These are phyloP conservation scores for Scatophagus argus DNA, from an alignment of 2,113 vertebrate species.

Conservation along the genomic window DNA sequence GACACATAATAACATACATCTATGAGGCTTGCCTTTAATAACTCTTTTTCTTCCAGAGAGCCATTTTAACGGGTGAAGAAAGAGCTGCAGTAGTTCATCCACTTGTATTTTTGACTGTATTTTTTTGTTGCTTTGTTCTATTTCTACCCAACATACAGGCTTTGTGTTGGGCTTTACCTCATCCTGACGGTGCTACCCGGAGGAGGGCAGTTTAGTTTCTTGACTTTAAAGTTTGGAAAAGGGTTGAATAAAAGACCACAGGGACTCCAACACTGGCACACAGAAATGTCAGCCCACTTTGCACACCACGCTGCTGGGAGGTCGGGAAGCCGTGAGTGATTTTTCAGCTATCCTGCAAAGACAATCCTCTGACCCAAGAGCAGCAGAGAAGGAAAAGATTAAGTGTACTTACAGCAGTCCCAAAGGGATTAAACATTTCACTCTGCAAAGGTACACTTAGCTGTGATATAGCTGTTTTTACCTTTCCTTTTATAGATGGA, in stretches of 20 bases:
- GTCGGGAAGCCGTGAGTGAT: not conserved
- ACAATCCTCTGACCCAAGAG: slow-evolving; percentile 6
- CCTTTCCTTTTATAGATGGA: slow-evolving; percentile 1
- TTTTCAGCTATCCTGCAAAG: slow-evolving; percentile 4
- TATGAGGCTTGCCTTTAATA: not conserved
- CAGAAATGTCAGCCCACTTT: too few relatives aligned
- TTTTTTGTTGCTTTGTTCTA: too few relatives aligned
- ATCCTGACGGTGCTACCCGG: not conserved
- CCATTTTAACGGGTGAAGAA: too few relatives aligned
- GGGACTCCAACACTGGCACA: not conserved
- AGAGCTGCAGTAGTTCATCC: too few relatives aligned
- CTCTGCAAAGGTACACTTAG: slow-evolving; percentile 4
- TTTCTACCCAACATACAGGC: too few relatives aligned
- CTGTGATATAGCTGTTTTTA: slow-evolving; percentile 4
- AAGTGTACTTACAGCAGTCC: not conserved
- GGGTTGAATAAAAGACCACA: too few relatives aligned
- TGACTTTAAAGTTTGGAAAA: not conserved
- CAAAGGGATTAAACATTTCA: not conserved
- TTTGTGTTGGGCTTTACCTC: not conserved
- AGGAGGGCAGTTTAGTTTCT: not conserved
- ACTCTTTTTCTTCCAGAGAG: too few relatives aligned
- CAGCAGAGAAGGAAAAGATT: slow-evolving; percentile 10
- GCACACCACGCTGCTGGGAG: not conserved
- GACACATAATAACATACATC: not conserved
- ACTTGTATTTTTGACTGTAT: too few relatives aligned